Evolutionary conservation across 2,113 vertebrate species (phyloP).

Genomic region (Micronycteris hirsuta): DNA sequence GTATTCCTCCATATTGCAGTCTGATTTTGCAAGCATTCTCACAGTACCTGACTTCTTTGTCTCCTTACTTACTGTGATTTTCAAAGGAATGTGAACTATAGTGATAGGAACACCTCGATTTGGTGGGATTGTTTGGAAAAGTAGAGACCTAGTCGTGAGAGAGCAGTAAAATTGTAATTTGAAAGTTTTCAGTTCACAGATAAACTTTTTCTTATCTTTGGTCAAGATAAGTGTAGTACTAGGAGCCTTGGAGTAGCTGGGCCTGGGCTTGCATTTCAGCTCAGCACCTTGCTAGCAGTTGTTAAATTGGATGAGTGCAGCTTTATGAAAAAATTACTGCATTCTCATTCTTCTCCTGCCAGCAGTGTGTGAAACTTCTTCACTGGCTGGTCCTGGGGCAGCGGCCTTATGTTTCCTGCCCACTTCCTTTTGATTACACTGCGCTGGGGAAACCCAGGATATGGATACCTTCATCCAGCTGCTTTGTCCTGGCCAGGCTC

Average conservation of each 20-base stretch:
- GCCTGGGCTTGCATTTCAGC: neutral
- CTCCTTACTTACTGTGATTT: neutral
- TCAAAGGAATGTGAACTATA: neutral
- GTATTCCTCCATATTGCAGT: neutral
- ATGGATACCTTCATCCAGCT: neutral
- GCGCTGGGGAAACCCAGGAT: neutral
- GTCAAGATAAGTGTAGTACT: neutral
- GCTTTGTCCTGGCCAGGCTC: neutral
- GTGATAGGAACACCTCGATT: neutral
- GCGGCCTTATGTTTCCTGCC: neutral
- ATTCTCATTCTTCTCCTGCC: neutral
- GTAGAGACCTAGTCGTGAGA: neutral
- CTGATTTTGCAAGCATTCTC: neutral
- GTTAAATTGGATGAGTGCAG: neutral
- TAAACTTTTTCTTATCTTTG: neutral
- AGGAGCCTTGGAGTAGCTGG: neutral
- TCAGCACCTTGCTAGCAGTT: neutral
- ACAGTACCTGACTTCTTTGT: neutral
- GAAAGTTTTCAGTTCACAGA: neutral
- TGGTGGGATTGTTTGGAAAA: neutral
- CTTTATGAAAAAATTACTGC: neutral
- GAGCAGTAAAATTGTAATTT: neutral
- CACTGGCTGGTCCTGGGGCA: neutral
- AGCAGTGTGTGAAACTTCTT: too few relatives aligned
- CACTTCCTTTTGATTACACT: neutral